Base-by-base conservation (phyloP, 1,140 invertebrate genomes). In the Psix sp. region DNA sequence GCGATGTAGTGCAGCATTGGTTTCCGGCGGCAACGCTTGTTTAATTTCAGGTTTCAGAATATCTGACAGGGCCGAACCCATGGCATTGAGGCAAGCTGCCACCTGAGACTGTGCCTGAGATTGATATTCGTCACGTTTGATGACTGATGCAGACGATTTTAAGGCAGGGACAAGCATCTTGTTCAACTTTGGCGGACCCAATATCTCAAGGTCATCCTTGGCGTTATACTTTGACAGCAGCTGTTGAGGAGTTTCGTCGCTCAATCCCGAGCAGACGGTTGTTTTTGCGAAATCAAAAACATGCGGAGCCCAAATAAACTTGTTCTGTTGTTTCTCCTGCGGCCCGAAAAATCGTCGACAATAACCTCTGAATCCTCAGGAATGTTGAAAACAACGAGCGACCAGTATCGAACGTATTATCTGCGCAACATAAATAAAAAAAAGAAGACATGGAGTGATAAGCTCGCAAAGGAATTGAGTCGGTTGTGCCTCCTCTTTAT, bases 11-110 rank as follows among this genome's bases (percentile, higher is more conserved):
- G 42, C 43, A 5, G 6, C 3, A 10, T 11, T 16, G 9, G 33
- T 15, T 17, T 60, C 42, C 9, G 13, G 16, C 5, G 56, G 42
- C 15, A 60, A 17, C 3, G 56, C 33, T 24, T 17, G 31, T 17
- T 60, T 54, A 5, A 36, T 11, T 6, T 45, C 42, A 1, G 42
- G 42, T 5, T 17, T 16, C n/a, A 38, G 11, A 1, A 48, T 24
- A 13, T 15, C 20, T 0, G 33, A 38, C 48, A 51, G 24, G 5
- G 18, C 33, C 1, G 20, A 38, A 6, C 43, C 24, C 18, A 46
- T 11, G 4, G 43, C 43, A 15, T 46, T 46, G 1, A 46, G 13
- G 5, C 20, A 46, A 3, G 43, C 43, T 1, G 20, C 21, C 2
- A 46, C 43, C 9, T 46, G 43, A 13, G n/a, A n/a, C 24, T 46